Percentiles rank a stretch among this genome's conserved stretches.
phyloP scores from a whole-genome alignment of 2,797 vertebrate genomes.

The Pseudocheirus occidentalis region DNA sequence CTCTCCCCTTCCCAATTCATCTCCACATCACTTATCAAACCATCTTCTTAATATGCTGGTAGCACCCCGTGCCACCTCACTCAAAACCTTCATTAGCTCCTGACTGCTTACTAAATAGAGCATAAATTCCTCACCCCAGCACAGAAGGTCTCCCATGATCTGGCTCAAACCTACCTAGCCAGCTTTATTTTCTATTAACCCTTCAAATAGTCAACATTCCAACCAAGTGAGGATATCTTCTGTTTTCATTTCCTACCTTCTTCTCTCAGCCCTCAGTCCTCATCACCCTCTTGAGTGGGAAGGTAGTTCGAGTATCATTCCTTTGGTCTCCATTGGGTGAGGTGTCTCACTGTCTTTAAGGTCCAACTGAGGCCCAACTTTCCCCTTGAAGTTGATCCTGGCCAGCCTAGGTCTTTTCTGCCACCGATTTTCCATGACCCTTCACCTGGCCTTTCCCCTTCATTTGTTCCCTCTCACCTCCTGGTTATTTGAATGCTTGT shows the following conservation, averaged over 20 bases:
- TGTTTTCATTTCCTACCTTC: neutral
- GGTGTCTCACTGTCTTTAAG: neutral
- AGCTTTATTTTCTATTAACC: neutral
- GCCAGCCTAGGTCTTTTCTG: neutral
- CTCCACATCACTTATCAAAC: neutral
- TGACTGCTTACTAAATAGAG: neutral
- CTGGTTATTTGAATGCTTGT: neutral
- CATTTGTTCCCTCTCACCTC: neutral
- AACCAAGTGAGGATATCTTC: neutral
- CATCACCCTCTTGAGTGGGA: neutral
- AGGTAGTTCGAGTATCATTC: neutral
- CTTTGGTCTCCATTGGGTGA: neutral
- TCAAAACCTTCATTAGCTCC: neutral
- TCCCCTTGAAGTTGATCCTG: neutral
- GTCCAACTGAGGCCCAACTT: neutral
- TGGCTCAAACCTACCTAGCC: neutral
- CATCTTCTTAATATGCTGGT: neutral
- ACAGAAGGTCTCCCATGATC: neutral
- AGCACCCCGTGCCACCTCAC: neutral
- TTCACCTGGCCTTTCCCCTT: neutral
- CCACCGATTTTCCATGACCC: neutral
- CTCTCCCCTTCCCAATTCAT: neutral
- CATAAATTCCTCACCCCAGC: neutral
- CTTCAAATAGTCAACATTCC: neutral
- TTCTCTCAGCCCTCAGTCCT: neutral